Evolutionary conservation across 2,888 invertebrate genomes (phyloP), one percentile per base, ranked within the genome.

Genomic region (Pristionchus fissidentatus): DNA sequence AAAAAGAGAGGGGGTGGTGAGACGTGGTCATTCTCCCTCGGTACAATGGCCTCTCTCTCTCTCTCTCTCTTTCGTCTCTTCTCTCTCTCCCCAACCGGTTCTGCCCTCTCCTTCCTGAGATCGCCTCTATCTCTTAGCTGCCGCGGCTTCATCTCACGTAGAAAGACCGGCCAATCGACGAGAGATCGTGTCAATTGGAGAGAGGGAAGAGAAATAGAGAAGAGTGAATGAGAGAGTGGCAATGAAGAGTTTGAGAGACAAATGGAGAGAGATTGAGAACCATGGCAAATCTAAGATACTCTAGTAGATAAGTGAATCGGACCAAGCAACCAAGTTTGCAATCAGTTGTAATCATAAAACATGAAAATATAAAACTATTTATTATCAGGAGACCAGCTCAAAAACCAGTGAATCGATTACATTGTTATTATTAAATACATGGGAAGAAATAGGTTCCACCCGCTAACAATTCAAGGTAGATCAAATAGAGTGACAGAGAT

Each of bases 141-240:
- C 32, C 32, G 70, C 41, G n/a, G 70, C 70, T 70, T 70, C 70
- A 70, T 70, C 70, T 41, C 70, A 70, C 70, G 70, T 26, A 70
- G 43, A 70, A 70, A 70, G 70, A 70, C 70, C 70, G 70, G 70
- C 41, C 70, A 43, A 26, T 43, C 26, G 41, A n/a, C 41, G n/a
- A 70, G 70, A 70, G 1, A 70, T 38, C n/a, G 26, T 41, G 70
- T n/a, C 41, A 43, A 26, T 5, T 26, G 70, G 43, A 43, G 70
- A 70, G 70, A 70, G 7, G 1, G 1, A n/a, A 43, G 70, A 70
- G 10, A 43, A 26, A 1, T 41, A 70, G 70, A 70, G 41, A 19
- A 70, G 38, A 3, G n/a, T 8, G 43, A 41, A 41, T n/a, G n/a
- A n/a, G 0, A 10, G 22, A 22, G 29, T 8, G 35, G 62, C 15